Evolutionary conservation across 2,797 vertebrate species (phyloP).

Genomic region (Lophius americanus): DNA sequence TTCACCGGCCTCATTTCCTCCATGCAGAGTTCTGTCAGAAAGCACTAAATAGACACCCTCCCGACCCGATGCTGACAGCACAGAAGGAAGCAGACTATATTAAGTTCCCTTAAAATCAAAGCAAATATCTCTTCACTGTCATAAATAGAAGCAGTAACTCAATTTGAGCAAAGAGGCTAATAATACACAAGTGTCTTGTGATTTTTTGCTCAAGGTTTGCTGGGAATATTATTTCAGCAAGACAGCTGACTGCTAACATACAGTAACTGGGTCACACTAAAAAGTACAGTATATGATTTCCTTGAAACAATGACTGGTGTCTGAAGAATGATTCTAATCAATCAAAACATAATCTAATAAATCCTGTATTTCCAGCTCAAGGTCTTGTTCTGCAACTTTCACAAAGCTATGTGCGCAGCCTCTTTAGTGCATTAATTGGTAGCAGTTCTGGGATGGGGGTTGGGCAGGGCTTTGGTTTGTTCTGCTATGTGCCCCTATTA

Average conservation of each 20-base stretch:
- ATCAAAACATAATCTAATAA: not conserved
- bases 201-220: constrained; percentile 32
- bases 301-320: constrained; percentile 11
- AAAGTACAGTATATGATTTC: not conserved
- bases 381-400: constrained; percentile 22
- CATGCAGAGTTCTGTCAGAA: constrained; percentile 33
- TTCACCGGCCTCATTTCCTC: constrained; percentile 56
- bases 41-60: constrained; percentile 22
- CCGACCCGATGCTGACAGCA: constrained; percentile 28
- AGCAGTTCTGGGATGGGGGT: constrained; percentile 56
- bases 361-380: not conserved
- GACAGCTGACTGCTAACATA: constrained; percentile 37
- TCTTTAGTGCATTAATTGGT: constrained; percentile 64
- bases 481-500: constrained; percentile 67
- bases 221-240: constrained; percentile 13
- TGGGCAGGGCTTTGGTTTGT: constrained; percentile 54
- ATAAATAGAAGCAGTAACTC: constrained; percentile 42
- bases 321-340: not conserved
- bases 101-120: constrained; percentile 43
- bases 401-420: constrained; percentile 36
- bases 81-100: constrained; percentile 37
- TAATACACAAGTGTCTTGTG: constrained; percentile 39
- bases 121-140: constrained; percentile 40
- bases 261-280: constrained; percentile 13
- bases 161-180: constrained; percentile 37